Conservation (phyloP, 2,797 vertebrate species). For the Silurus lanzhouensis region DNA sequence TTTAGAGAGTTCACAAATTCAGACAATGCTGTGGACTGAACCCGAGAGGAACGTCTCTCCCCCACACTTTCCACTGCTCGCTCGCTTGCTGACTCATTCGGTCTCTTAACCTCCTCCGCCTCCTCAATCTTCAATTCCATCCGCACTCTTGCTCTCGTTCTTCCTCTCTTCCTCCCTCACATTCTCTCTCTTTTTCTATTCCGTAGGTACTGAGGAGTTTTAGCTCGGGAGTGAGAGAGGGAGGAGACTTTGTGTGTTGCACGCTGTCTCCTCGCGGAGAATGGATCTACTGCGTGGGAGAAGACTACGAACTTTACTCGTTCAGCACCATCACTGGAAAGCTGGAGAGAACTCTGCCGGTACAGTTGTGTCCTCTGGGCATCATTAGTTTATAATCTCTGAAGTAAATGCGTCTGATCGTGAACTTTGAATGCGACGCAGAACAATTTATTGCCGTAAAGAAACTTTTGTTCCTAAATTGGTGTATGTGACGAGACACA, state of each 20-base stretch:
- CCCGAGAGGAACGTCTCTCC: constrained; percentile 27
- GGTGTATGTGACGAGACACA: not conserved
- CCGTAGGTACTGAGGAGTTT: constrained; percentile 96
- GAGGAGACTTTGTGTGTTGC: constrained; percentile 97
- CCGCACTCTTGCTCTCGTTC: constrained; percentile 36
- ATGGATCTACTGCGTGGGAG: constrained; percentile 99
- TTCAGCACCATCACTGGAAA: constrained; percentile 98
- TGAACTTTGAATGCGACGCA: not conserved
- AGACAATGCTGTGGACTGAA: constrained; percentile 4
- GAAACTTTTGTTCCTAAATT: not conserved
- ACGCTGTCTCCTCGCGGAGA: constrained; percentile 95
- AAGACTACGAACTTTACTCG: constrained; percentile 97
- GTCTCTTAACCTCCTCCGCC: constrained; percentile 32
- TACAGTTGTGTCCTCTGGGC: constrained; percentile 63
- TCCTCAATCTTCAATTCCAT: constrained; percentile 36
- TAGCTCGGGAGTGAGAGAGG: constrained; percentile 97
- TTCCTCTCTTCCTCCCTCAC: constrained; percentile 19
- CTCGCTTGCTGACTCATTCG: constrained; percentile 39
- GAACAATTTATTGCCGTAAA: not conserved
- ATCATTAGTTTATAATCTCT: not conserved
- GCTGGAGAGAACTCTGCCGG: constrained; percentile 96
- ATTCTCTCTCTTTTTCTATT: constrained; percentile 9
- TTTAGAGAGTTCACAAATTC: constrained; percentile 9
- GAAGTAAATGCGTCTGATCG: not conserved
- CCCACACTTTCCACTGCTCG: constrained; percentile 34